phyloP scores from a whole-genome alignment of 1,140 invertebrate genomes.

The Solenopsis invicta region DNA sequence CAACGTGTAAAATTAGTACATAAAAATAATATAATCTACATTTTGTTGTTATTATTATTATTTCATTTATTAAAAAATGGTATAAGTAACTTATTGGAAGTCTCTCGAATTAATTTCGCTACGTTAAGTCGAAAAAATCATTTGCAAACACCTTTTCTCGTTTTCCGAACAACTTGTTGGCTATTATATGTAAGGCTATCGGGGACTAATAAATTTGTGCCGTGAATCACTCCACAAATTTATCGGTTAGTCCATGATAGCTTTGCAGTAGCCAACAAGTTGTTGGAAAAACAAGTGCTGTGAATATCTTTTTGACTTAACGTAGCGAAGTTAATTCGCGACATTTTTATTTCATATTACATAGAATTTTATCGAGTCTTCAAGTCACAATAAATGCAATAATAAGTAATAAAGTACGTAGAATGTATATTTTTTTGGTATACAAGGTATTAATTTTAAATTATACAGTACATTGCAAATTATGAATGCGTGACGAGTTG shows the following conservation, averaged over 20 bases:
- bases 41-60: background rate
- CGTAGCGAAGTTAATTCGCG: background rate
- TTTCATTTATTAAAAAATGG: background rate
- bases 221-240: constrained; percentile 80
- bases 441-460: constrained; percentile 14
- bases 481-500: background rate
- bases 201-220: constrained; percentile 85
- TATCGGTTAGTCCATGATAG: constrained; percentile 84
- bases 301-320: constrained; percentile 21
- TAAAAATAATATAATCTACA: background rate
- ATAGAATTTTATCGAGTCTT: background rate
- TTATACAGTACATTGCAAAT: constrained; percentile 11
- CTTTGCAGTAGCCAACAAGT: constrained; percentile 86
- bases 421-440: background rate
- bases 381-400: background rate
- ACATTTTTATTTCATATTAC: background rate
- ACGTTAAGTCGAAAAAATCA: constrained; percentile 20
- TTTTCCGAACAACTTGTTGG: constrained; percentile 86
- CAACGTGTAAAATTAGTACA: background rate
- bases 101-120: constrained; percentile 3
- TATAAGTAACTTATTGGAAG: background rate
- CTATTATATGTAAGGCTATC: constrained; percentile 84
- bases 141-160: constrained; percentile 60
- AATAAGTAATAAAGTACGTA: background rate
- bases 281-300: constrained; percentile 82